Percentiles rank a stretch among this genome's conserved stretches.
Conservation (phyloP, 2,888 invertebrate species). For the Chesias legatella region DNA sequence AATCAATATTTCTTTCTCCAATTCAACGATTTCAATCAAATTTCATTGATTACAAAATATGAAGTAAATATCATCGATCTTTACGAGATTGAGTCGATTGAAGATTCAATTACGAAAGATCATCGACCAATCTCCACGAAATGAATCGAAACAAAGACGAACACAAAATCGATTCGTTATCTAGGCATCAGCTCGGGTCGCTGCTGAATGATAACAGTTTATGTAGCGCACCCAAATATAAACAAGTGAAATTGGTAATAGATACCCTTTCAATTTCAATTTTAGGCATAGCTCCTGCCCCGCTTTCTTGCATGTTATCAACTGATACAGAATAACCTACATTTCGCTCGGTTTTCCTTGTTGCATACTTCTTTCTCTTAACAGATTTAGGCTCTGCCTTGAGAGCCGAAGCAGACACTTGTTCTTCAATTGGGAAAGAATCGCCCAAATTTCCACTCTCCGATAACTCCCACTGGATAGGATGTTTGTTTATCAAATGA, state of each 20-base stretch:
- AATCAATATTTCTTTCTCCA: too few relatives aligned
- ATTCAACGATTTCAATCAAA: too few relatives aligned
- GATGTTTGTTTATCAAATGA: conserved; percentile 68
- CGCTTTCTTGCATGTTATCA: conserved; percentile 46
- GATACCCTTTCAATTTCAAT: conserved; percentile 68
- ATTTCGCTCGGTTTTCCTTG: conserved; percentile 54
- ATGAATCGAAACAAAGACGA: neutral
- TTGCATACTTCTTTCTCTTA: conserved; percentile 50
- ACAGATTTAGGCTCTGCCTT: conserved; percentile 31
- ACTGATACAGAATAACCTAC: conserved; percentile 68
- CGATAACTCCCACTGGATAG: conserved; percentile 69
- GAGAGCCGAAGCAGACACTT: conserved; percentile 14
- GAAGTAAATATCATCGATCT: conserved; percentile 5
- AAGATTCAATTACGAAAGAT: too few relatives aligned
- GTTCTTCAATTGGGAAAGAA: conserved; percentile 45
- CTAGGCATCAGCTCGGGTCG: neutral
- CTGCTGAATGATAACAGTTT: too few relatives aligned
- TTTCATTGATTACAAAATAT: too few relatives aligned
- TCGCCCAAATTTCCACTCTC: conserved; percentile 61
- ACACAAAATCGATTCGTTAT: conserved; percentile 13
- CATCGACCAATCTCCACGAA: too few relatives aligned
- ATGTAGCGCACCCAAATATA: too few relatives aligned
- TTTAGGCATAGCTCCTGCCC: conserved; percentile 50
- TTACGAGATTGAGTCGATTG: too few relatives aligned
- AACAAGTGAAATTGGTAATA: conserved; percentile 30